These are phyloP conservation scores for Sclerodermus sp. DNA, from an alignment of 2,888 invertebrate genomes.

Conservation along the genomic window DNA sequence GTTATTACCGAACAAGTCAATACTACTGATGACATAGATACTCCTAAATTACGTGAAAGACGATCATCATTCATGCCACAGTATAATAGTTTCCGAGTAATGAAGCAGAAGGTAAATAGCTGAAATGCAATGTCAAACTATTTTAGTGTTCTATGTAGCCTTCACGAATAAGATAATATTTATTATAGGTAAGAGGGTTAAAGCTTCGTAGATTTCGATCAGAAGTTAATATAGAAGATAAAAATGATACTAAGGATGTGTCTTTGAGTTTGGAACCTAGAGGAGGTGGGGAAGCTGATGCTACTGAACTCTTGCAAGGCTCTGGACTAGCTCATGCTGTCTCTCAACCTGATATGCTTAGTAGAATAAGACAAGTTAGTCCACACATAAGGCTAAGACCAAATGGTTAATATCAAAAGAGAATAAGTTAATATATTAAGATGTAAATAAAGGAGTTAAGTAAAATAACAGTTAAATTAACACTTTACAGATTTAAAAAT, in stretches of 20 bases:
- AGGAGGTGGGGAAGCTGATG: slow-evolving; percentile 55
- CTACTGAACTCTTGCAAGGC: slow-evolving; percentile 54
- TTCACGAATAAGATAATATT: too few species aligned
- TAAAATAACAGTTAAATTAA: background rate
- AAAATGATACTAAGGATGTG: slow-evolving; percentile 42
- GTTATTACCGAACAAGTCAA: slow-evolving; percentile 26
- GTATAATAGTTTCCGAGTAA: slow-evolving; percentile 52
- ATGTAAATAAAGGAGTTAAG: too few species aligned
- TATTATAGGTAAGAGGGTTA: slow-evolving; percentile 49
- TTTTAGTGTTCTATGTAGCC: too few species aligned
- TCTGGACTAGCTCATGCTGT: slow-evolving; percentile 54
- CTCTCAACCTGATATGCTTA: slow-evolving; percentile 57
- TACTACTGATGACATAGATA: slow-evolving; percentile 27
- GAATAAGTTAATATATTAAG: too few species aligned
- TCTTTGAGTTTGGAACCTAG: slow-evolving; percentile 49
- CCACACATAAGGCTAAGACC: slow-evolving; percentile 43
- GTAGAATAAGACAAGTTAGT: slow-evolving; percentile 45
- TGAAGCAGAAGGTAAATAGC: slow-evolving; percentile 52
- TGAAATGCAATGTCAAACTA: background rate
- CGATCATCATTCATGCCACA: slow-evolving; percentile 45
- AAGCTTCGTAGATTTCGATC: slow-evolving; percentile 55
- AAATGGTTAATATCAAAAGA: slow-evolving; percentile 32
- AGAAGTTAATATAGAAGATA: slow-evolving; percentile 57
- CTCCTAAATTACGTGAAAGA: slow-evolving; percentile 30
- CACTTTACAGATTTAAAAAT: slow-evolving; percentile 41